phyloP scores from a whole-genome alignment of 2,797 vertebrate genomes.

The Spatula clypeata region DNA sequence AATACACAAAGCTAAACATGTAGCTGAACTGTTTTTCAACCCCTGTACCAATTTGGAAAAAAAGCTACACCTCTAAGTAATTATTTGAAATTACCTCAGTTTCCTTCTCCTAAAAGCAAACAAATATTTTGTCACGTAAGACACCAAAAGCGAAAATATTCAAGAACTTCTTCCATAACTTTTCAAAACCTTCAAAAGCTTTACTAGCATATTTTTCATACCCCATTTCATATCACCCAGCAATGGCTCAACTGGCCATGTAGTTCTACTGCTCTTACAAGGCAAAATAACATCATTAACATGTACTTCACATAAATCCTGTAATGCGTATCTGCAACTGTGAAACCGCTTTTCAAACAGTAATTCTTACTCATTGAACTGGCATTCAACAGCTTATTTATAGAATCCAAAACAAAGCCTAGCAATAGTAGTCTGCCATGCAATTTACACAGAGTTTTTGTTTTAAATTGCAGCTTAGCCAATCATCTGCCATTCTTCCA shows the following conservation, averaged over 20 bases:
- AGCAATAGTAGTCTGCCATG: conserved; percentile 3
- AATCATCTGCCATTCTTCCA: neutral
- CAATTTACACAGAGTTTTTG: neutral
- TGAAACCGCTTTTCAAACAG: conserved; percentile 24
- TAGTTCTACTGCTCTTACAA: neutral
- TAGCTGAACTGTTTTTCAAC: neutral
- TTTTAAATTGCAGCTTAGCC: neutral
- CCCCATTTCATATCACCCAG: neutral
- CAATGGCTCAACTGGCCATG: neutral
- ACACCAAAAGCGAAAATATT: neutral
- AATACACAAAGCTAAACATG: neutral
- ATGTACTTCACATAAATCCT: neutral
- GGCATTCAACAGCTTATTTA: conserved; percentile 60
- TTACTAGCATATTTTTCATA: neutral
- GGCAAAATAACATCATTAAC: neutral
- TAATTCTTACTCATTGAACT: conserved; percentile 46
- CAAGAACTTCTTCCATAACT: neutral
- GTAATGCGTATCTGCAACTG: neutral
- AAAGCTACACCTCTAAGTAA: neutral
- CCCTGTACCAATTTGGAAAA: neutral
- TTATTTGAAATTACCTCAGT: neutral
- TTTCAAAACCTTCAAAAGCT: neutral
- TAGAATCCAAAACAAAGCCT: conserved; percentile 56
- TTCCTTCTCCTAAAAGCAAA: neutral
- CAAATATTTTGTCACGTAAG: neutral